phyloP scores from a whole-genome alignment of 2,888 invertebrate genomes.

The Drosophila helvetica region DNA sequence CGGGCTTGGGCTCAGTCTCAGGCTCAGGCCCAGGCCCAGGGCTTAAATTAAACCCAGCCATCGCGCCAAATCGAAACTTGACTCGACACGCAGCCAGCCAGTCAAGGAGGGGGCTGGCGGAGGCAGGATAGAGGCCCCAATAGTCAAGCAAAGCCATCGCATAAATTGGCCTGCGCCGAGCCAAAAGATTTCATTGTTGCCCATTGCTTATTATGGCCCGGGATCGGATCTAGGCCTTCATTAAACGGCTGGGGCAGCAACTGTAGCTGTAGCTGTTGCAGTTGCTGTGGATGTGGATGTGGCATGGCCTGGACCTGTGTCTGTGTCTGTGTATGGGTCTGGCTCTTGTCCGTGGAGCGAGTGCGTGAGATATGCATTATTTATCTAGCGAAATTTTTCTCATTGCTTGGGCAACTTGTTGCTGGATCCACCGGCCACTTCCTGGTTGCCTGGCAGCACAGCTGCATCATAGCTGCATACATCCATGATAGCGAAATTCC shows the following conservation, averaged over 20 bases:
- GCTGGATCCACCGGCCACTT: constrained; percentile 41
- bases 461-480: constrained; percentile 4
- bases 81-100: constrained; percentile 40
- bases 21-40: constrained; percentile 29
- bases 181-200: constrained; percentile 47
- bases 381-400: constrained; percentile 77
- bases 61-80: constrained; percentile 69
- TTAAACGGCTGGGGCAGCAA: constrained; percentile 53
- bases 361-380: constrained; percentile 84
- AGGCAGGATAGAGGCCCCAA: constrained; percentile 5
- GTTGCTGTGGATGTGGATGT: too few relatives aligned
- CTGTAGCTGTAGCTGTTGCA: constrained; percentile 7
- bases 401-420: constrained; percentile 48
- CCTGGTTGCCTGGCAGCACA: constrained; percentile 57
- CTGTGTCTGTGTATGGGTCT: constrained; percentile 12
- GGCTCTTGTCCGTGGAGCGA: constrained; percentile 54
- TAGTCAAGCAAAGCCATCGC: constrained; percentile 43
- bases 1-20: constrained; percentile 16
- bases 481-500: constrained; percentile 35
- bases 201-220: constrained; percentile 68
- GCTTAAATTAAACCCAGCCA: constrained; percentile 72
- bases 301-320: not conserved
- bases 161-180: constrained; percentile 65
- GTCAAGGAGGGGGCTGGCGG: constrained; percentile 15
- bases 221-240: constrained; percentile 74